Evolutionary conservation across 2,797 vertebrate genomes (phyloP).

Genomic region (Phrynocephalus guinanensis): DNA sequence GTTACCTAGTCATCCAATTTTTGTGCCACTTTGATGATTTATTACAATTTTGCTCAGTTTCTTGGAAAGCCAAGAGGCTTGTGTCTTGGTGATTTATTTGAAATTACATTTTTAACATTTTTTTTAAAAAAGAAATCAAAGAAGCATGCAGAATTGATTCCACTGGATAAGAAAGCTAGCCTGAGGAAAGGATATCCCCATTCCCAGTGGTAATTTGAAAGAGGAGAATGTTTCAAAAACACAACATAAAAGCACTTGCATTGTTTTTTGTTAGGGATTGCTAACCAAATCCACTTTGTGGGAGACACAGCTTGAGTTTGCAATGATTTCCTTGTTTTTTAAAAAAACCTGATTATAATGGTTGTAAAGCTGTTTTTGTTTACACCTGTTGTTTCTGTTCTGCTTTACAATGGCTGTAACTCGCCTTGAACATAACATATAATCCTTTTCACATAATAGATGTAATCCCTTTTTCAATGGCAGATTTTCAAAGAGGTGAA

Average conservation of each 20-base stretch:
- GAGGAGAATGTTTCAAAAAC: background rate
- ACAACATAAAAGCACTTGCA: background rate
- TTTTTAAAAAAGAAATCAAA: background rate
- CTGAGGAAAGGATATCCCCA: background rate
- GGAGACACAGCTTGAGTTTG: too few relatives aligned
- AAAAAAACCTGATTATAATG: too few relatives aligned
- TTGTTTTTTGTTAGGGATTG: background rate
- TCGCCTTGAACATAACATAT: too few relatives aligned
- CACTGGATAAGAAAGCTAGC: background rate
- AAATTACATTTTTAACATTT: background rate
- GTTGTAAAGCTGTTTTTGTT: too few relatives aligned
- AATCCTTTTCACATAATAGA: too few relatives aligned
- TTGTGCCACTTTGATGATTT: background rate
- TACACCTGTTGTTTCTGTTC: too few relatives aligned
- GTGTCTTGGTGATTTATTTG: background rate
- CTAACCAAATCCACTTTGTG: background rate
- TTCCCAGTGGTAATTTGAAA: background rate
- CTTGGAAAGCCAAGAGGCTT: background rate
- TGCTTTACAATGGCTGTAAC: too few relatives aligned
- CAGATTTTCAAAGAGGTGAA: background rate
- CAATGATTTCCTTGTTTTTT: too few relatives aligned
- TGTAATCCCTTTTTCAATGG: too few relatives aligned
- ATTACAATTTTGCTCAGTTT: background rate
- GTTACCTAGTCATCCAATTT: background rate
- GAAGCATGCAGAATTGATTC: background rate